Evolutionary conservation across 1,140 invertebrate species (phyloP).

Genomic region (Hypsibius dujardini): DNA sequence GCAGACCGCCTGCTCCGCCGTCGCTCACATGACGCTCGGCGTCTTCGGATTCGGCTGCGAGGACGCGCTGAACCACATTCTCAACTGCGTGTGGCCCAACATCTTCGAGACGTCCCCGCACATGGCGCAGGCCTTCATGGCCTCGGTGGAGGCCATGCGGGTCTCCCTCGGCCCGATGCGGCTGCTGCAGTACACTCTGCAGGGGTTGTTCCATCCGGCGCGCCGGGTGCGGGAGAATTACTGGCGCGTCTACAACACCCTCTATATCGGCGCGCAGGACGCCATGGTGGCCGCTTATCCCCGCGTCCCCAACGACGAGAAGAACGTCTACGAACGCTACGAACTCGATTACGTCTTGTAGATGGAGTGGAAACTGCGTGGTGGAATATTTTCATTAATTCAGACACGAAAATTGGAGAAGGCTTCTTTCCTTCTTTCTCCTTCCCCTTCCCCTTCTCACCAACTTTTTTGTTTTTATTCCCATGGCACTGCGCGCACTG

Average conservation of each 20-base stretch:
- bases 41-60: constrained; percentile 98
- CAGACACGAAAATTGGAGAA: too few relatives aligned
- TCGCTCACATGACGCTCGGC: constrained; percentile 95
- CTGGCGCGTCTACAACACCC: constrained; percentile 98
- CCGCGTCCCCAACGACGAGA: constrained; percentile 75
- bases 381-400: too few relatives aligned
- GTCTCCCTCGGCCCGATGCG: constrained; percentile 89
- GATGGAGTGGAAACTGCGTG: too few relatives aligned
- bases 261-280: constrained; percentile 97
- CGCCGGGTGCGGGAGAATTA: constrained; percentile 96
- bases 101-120: constrained; percentile 99
- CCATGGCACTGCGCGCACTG: too few relatives aligned
- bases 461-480: too few relatives aligned
- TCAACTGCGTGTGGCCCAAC: constrained; percentile 99
- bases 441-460: too few relatives aligned
- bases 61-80: constrained; percentile 82
- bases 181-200: constrained; percentile 77
- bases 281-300: constrained; percentile 94
- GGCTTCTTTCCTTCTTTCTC: too few relatives aligned
- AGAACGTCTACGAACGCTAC: constrained; percentile 84
- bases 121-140: constrained; percentile 98
- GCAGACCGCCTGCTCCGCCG: constrained; percentile 94
- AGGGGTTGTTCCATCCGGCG: constrained; percentile 95
- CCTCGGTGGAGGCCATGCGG: constrained; percentile 84
- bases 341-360: constrained; percentile 89